Evolutionary conservation across 1,140 invertebrate species (phyloP).

Genomic region (Portunus trituberculatus): DNA sequence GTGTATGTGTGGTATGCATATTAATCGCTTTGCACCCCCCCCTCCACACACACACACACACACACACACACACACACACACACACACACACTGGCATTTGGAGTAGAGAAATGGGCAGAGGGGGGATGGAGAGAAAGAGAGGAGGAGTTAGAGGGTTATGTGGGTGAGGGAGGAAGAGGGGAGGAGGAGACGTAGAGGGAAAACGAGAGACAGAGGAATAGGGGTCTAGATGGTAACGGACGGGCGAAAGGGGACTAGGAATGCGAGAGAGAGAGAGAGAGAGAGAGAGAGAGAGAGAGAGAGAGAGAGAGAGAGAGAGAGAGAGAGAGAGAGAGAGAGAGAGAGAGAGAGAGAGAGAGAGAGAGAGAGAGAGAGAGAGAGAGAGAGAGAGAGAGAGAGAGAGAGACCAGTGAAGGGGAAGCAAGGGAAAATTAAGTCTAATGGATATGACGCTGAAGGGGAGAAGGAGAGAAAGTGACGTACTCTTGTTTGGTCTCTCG

Average conservation of each 20-base stretch:
- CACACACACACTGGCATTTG: neutral
- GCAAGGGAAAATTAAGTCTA: neutral
- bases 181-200: too few species aligned
- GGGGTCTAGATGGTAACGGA: neutral
- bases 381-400: too few species aligned
- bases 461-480: neutral
- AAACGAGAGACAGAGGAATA: too few species aligned
- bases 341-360: too few species aligned
- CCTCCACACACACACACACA: neutral
- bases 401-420: neutral
- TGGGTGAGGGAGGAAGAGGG: too few species aligned
- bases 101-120: neutral
- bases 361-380: too few species aligned
- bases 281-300: too few species aligned
- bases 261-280: neutral
- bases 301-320: too few species aligned
- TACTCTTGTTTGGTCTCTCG: neutral
- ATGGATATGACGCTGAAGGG: slow-evolving; percentile 8
- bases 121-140: neutral
- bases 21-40: neutral
- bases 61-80: slow-evolving; percentile 3
- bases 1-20: slow-evolving; percentile 1
- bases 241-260: neutral
- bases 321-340: too few species aligned
- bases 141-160: too few species aligned